phyloP scores from a whole-genome alignment of 2,888 invertebrate species.

The Tenthredo livida region DNA sequence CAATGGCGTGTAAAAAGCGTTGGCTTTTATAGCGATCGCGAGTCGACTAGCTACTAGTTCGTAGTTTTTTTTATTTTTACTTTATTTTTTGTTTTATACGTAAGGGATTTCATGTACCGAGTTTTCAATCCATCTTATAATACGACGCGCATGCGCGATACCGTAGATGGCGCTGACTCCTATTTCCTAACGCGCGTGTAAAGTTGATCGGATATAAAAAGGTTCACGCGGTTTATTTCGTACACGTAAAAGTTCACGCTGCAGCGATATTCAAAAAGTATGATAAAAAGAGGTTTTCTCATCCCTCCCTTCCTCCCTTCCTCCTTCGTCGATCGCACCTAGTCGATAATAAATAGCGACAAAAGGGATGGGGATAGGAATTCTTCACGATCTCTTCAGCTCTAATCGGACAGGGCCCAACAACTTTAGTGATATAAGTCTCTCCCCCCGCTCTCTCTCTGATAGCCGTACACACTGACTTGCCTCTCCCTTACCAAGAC shows the following conservation, averaged over 20 bases:
- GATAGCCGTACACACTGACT: constrained; percentile 12
- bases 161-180: not conserved
- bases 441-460: not conserved
- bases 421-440: constrained; percentile 46
- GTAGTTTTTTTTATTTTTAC: not conserved
- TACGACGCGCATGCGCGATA: not conserved
- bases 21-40: not conserved
- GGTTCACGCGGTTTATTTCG: too few relatives aligned
- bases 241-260: not conserved
- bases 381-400: constrained; percentile 4
- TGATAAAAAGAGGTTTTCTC: not conserved
- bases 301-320: too few relatives aligned
- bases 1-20: not conserved
- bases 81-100: not conserved
- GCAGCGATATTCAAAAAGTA: not conserved
- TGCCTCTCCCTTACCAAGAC: not conserved
- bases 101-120: not conserved
- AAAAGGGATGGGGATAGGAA: not conserved
- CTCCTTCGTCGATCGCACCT: not conserved
- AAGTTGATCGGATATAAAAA: too few relatives aligned
- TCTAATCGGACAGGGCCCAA: not conserved
- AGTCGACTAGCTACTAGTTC: not conserved
- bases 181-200: not conserved
- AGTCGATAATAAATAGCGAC: constrained; percentile 20
- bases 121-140: not conserved